A percentile compares a stretch with the other conserved stretches of the same genome.
Conservation (phyloP, 2,888 invertebrate genomes). For the Ophonus ardosiacus region DNA sequence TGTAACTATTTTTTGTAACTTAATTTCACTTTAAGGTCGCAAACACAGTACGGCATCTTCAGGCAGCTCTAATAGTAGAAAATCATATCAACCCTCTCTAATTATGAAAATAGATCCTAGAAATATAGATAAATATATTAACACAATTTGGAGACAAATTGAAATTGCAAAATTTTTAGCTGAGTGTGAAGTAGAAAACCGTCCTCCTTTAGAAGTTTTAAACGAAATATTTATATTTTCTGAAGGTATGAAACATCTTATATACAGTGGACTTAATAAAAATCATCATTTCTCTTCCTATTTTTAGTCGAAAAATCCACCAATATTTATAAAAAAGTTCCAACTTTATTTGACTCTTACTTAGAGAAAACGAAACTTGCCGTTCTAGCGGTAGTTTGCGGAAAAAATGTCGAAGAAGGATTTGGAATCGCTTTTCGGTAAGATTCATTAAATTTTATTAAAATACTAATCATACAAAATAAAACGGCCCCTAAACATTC, state of each 20-base stretch:
- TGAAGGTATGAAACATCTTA: slow-evolving; percentile 67
- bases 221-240: slow-evolving; percentile 69
- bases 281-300: slow-evolving; percentile 11
- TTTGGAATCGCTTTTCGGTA: slow-evolving; percentile 85
- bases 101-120: slow-evolving; percentile 84
- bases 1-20: background rate
- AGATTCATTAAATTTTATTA: slow-evolving; percentile 66
- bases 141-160: slow-evolving; percentile 88
- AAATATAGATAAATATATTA: slow-evolving; percentile 87
- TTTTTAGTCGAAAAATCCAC: slow-evolving; percentile 25
- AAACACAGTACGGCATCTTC: slow-evolving; percentile 67
- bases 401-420: slow-evolving; percentile 83
- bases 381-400: slow-evolving; percentile 83
- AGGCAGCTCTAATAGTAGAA: slow-evolving; percentile 73
- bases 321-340: slow-evolving; percentile 73
- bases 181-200: slow-evolving; percentile 79
- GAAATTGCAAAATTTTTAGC: slow-evolving; percentile 87
- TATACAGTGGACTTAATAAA: too few relatives aligned
- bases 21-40: slow-evolving; percentile 64
- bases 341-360: slow-evolving; percentile 85
- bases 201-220: slow-evolving; percentile 73
- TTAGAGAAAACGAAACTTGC: slow-evolving; percentile 84
- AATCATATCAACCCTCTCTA: slow-evolving; percentile 78
- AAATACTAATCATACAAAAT: background rate
- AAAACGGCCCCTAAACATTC: too few relatives aligned